These are phyloP conservation scores for Larimichthys crocea DNA, from an alignment of 2,113 vertebrate species.

Conservation along the genomic window DNA sequence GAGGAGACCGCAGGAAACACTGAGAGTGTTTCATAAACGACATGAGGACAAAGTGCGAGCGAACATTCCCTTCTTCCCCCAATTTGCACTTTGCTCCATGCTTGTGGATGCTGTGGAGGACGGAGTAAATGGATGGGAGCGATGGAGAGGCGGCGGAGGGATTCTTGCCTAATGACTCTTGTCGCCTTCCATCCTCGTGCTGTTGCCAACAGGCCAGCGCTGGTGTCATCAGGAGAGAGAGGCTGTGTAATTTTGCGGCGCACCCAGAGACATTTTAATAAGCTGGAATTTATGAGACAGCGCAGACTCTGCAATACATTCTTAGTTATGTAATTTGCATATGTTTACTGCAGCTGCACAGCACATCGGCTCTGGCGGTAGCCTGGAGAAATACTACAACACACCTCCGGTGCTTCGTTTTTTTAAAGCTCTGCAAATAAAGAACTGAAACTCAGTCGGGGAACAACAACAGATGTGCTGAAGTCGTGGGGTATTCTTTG, in stretches of 20 bases:
- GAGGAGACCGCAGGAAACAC: slow-evolving; percentile 32
- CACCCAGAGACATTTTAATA: slow-evolving; percentile 64
- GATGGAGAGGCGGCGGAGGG: slow-evolving; percentile 27
- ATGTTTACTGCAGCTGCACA: slow-evolving; percentile 44
- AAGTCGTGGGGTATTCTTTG: neutral
- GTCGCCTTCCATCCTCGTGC: slow-evolving; percentile 52
- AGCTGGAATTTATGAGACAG: slow-evolving; percentile 61
- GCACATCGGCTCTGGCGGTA: slow-evolving; percentile 3
- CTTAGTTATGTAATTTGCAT: slow-evolving; percentile 59
- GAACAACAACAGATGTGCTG: neutral
- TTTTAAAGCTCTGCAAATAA: slow-evolving; percentile 6
- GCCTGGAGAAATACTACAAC: neutral
- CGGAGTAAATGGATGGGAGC: slow-evolving; percentile 18
- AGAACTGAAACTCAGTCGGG: neutral
- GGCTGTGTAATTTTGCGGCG: slow-evolving; percentile 41
- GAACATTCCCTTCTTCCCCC: slow-evolving; percentile 24
- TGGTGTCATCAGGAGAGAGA: slow-evolving; percentile 52
- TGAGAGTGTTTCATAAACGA: slow-evolving; percentile 29
- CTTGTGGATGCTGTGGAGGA: slow-evolving; percentile 28
- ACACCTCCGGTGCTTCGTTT: neutral
- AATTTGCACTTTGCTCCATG: slow-evolving; percentile 23
- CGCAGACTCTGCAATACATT: slow-evolving; percentile 35
- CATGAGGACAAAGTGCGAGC: neutral
- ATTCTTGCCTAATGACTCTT: slow-evolving; percentile 61
- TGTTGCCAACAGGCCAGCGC: slow-evolving; percentile 49